A percentile compares a stretch with the other conserved stretches of the same genome.
Conservation (phyloP, 2,888 invertebrate species). For the Laothoe populi region DNA sequence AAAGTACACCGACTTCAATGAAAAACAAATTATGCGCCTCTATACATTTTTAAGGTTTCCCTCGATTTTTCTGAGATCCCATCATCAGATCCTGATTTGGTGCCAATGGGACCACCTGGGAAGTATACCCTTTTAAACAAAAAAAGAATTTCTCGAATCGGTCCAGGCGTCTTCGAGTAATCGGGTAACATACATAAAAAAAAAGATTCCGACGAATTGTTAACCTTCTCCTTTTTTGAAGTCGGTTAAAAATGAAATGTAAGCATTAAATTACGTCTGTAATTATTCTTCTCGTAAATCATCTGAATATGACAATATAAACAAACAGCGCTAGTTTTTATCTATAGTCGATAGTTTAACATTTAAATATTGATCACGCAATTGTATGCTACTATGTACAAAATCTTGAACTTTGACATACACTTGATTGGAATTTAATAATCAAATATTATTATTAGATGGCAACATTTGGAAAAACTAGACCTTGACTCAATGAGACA, state of each 20-base stretch:
- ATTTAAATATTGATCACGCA: slow-evolving; percentile 13
- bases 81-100: no score
- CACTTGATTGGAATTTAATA: slow-evolving; percentile 1
- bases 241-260: not conserved
- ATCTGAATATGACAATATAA: not conserved
- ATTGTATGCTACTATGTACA: slow-evolving; percentile 18
- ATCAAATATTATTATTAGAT: slow-evolving; percentile 15
- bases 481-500: slow-evolving; percentile 19
- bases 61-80: no score
- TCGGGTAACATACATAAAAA: no score
- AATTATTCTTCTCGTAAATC: not conserved
- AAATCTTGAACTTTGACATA: slow-evolving; percentile 23
- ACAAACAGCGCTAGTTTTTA: slow-evolving; percentile 10
- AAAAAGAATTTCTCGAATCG: no score
- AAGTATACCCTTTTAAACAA: no score
- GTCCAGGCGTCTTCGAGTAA: no score
- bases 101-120: no score
- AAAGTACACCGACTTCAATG: no score
- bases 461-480: slow-evolving; percentile 18
- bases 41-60: no score
- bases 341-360: slow-evolving; percentile 6
- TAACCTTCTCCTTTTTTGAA: no score
- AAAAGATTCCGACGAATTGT: no score
- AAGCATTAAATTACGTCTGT: not conserved
- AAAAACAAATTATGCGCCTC: no score